Evolutionary conservation across 2,113 vertebrate genomes (phyloP), one percentile per base, ranked within the genome.

Genomic region (Malurus melanocephalus): DNA sequence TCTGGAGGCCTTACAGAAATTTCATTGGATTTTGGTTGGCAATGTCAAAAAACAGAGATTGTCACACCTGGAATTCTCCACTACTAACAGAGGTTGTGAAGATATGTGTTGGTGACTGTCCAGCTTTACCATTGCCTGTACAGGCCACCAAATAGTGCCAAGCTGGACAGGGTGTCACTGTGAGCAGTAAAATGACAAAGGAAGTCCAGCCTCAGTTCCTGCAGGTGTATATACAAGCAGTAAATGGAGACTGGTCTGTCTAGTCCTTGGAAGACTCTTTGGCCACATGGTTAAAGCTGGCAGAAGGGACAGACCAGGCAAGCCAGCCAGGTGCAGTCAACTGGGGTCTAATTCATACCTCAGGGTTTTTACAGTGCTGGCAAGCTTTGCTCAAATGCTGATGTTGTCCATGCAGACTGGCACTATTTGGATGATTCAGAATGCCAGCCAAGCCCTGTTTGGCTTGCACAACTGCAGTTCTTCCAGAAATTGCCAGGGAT

Each of bases 341-440:
- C 42, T 33, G 43, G 84, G 67, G n/a, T 72, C 74, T 79, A 32
- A 56, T 66, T 85, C n/a, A 82, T 43, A 32, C 40, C 30, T 56
- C 67, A 20, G 49, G 43, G 23, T 45, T 88, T 93, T 85, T 60
- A 74, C 42, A 45, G 28, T 71, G 22, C 85, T 65, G 81, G 62
- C 74, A 86, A 73, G 66, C 51, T 91, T 88, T 90, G 46, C 52
- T 90, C 66, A 81, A 79, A 91, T 71, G 30, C 43, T 56, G 43
- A 55, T 80, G 73, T 52, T 93, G 80, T 73, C 90, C 67, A 32
- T 76, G 68, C 60, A 73, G 62, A 87, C 74, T 55, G 78, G 55
- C 48, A 64, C 66, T 67, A 11, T 88, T 84, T 66, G 66, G 80
- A 69, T 80, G 88, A 80, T 82, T 92, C 92, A 88, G 62, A 89